Conservation (phyloP, 1,140 invertebrate species). For the Temnothorax longispinosus region DNA sequence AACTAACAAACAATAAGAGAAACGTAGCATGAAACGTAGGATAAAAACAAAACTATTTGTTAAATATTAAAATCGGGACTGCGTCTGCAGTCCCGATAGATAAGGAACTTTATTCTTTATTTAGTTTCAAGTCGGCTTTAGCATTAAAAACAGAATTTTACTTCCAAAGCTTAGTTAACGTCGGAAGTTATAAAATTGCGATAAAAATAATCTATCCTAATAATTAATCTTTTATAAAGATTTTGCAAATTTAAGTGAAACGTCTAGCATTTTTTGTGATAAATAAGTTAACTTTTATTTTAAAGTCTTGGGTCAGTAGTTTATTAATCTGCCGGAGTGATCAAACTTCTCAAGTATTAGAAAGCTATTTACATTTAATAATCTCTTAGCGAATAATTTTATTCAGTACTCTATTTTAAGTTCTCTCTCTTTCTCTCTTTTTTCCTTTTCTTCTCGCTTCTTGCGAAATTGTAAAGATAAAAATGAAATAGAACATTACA, state of each 20-base stretch:
- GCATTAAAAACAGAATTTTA: neutral
- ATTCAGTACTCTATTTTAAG: neutral
- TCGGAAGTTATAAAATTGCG: neutral
- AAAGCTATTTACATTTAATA: neutral
- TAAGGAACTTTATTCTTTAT: neutral
- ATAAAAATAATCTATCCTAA: neutral
- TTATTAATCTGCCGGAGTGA: neutral
- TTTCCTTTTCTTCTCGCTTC: neutral
- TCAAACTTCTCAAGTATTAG: neutral
- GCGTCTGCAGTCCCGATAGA: neutral
- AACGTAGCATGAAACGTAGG: too few species aligned
- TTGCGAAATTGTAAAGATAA: neutral
- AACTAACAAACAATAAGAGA: neutral
- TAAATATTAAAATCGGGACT: neutral
- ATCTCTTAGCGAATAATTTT: neutral
- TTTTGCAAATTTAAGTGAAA: constrained; percentile 16
- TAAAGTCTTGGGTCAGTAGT: neutral
- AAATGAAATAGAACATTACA: neutral
- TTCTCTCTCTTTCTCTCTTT: neutral
- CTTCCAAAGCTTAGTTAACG: neutral
- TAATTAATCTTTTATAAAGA: neutral
- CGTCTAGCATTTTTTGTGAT: neutral
- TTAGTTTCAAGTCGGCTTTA: neutral
- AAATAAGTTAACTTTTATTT: neutral
- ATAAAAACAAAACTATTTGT: neutral